These are phyloP conservation scores for Myxocyprinus asiaticus DNA, from an alignment of 2,113 vertebrate species.

Conservation along the genomic window DNA sequence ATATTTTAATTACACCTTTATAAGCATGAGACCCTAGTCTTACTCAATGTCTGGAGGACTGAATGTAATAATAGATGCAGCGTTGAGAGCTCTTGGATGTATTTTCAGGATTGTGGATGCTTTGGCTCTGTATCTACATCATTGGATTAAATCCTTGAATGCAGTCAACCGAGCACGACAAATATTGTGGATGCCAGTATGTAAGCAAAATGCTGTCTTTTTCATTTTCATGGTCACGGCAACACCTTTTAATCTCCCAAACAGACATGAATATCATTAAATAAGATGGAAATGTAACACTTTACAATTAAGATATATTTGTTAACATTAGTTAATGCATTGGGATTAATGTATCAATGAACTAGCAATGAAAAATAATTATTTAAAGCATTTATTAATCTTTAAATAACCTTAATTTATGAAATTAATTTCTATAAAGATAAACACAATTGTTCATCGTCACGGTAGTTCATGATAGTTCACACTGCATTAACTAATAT, in stretches of 20 bases:
- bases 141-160: not conserved
- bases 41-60: constrained; percentile 5
- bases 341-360: too few species aligned
- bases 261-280: not conserved
- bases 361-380: too few species aligned
- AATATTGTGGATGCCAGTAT: not conserved
- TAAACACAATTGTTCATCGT: too few species aligned
- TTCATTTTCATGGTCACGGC: not conserved
- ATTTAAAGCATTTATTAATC: too few species aligned
- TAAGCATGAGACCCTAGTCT: constrained; percentile 33
- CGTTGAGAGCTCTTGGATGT: constrained; percentile 4
- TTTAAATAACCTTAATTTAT: too few species aligned
- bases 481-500: too few species aligned
- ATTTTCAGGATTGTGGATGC: constrained; percentile 2
- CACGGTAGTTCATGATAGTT: too few species aligned
- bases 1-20: constrained; percentile 55
- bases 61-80: constrained; percentile 23
- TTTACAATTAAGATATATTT: too few species aligned
- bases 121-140: constrained; percentile 9
- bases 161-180: not conserved
- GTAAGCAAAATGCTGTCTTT: not conserved
- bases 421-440: too few species aligned
- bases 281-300: not conserved
- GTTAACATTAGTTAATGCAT: too few species aligned
- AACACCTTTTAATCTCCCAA: not conserved